Evolutionary conservation across 1,140 invertebrate species (phyloP).

Genomic region (Batillaria attramentaria): DNA sequence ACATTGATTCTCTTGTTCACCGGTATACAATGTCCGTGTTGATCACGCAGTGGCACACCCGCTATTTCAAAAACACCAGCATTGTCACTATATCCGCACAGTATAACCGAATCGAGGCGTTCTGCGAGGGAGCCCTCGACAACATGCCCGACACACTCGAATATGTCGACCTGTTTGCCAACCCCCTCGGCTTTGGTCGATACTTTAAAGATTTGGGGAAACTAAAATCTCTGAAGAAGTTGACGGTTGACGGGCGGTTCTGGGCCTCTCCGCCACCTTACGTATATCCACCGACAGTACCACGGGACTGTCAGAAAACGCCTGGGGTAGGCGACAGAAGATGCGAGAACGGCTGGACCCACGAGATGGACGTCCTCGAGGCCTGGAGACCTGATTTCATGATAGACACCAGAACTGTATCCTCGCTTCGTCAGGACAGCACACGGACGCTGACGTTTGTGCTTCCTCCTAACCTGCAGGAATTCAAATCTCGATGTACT

Average conservation of each 20-base stretch:
- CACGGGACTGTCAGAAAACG: neutral
- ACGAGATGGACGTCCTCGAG: neutral
- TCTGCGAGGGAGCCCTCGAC: neutral
- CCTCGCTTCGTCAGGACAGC: no score
- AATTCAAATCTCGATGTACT: constrained; percentile 15
- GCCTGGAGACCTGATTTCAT: neutral
- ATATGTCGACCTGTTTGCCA: neutral
- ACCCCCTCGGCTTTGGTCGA: neutral
- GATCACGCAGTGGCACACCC: constrained; percentile 7
- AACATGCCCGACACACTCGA: constrained; percentile 17
- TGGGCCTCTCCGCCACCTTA: neutral
- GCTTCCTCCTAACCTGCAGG: constrained; percentile 34
- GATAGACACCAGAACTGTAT: no score
- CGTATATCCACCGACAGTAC: neutral
- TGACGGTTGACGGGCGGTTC: neutral
- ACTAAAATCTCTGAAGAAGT: neutral
- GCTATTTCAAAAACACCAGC: constrained; percentile 36
- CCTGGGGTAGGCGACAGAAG: no score
- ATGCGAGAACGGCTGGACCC: neutral
- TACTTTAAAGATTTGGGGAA: constrained; percentile 18
- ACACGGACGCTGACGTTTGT: no score
- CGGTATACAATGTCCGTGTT: constrained; percentile 22
- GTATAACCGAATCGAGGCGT: neutral
- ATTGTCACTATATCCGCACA: constrained; percentile 4
- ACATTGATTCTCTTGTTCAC: constrained; percentile 11